A percentile compares a stretch with the other conserved stretches of the same genome.
These are phyloP conservation scores for Apocrypta bakeri DNA, from an alignment of 1,140 invertebrate species.

Conservation along the genomic window DNA sequence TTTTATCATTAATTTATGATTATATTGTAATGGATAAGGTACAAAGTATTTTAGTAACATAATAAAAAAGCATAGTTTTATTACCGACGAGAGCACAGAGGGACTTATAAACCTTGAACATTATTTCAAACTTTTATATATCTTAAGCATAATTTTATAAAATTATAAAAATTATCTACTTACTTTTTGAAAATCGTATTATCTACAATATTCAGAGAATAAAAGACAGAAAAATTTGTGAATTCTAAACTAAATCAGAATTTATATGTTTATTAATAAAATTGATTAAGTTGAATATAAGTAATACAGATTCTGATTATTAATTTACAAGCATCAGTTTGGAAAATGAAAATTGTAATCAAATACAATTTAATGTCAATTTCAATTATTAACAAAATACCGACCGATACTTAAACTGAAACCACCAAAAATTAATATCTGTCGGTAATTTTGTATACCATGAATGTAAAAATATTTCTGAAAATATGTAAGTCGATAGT, in stretches of 20 bases:
- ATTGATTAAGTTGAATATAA: background rate
- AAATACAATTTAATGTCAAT: background rate
- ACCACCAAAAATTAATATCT: background rate
- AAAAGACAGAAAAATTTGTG: background rate
- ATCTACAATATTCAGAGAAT: background rate
- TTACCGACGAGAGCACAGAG: background rate
- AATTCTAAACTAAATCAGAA: background rate
- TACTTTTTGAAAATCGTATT: background rate
- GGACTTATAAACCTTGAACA: background rate
- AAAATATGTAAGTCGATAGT: background rate
- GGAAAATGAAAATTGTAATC: background rate
- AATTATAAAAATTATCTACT: background rate
- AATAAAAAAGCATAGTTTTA: conserved; percentile 1
- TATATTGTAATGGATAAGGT: background rate
- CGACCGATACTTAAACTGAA: background rate
- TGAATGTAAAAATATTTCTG: background rate
- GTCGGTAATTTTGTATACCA: background rate
- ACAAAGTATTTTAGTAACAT: conserved; percentile 16
- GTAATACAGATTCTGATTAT: background rate
- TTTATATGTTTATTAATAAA: background rate
- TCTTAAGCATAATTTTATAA: background rate
- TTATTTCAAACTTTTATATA: background rate
- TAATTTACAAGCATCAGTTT: background rate
- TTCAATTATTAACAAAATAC: background rate
- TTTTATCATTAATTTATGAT: background rate